phyloP scores from a whole-genome alignment of 2,888 invertebrate species.

The Sphinx pinastri region DNA sequence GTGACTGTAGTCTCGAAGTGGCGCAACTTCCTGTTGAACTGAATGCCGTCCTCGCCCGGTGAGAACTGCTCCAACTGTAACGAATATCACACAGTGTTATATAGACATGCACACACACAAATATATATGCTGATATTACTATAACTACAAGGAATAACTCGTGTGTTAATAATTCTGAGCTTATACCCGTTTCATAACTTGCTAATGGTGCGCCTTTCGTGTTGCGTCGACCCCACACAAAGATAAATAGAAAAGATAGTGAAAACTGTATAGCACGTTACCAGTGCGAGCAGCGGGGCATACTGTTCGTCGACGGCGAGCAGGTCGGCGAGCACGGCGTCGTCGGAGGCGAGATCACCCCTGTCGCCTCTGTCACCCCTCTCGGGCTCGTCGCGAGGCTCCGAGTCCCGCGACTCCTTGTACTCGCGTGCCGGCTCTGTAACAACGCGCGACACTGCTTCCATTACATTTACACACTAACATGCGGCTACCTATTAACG shows the following conservation, averaged over 20 bases:
- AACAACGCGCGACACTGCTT: not conserved
- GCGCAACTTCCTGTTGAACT: slow-evolving; percentile 73
- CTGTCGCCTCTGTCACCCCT: not conserved
- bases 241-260: too few relatives aligned
- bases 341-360: not conserved
- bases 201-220: too few relatives aligned
- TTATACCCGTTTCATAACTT: not conserved
- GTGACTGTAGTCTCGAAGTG: slow-evolving; percentile 74
- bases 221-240: too few relatives aligned
- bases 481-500: not conserved
- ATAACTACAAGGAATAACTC: too few relatives aligned
- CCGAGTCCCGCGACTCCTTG: not conserved
- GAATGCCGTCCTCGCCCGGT: slow-evolving; percentile 76
- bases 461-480: not conserved
- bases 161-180: too few relatives aligned
- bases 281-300: slow-evolving; percentile 38
- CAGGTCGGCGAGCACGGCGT: slow-evolving; percentile 22
- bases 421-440: slow-evolving; percentile 19
- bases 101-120: too few relatives aligned
- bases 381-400: not conserved
- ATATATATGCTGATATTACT: too few relatives aligned
- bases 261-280: slow-evolving; percentile 26
- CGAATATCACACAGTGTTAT: not conserved
- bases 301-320: slow-evolving; percentile 43
- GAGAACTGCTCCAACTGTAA: slow-evolving; percentile 75